phyloP scores from a whole-genome alignment of 2,888 invertebrate species.

The Blastobasis adustella region DNA sequence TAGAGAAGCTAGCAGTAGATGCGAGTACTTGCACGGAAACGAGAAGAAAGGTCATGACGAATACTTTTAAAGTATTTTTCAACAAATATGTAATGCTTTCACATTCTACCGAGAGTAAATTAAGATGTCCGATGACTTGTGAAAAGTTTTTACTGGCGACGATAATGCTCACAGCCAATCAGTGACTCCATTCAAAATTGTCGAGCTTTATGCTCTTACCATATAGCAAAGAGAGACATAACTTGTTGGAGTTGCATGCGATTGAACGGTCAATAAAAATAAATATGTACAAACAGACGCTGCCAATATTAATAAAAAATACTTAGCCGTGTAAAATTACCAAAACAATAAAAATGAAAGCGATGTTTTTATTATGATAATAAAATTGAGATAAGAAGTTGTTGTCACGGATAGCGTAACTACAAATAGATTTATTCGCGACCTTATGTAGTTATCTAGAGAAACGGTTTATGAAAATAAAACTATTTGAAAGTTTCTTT shows the following conservation, averaged over 20 bases:
- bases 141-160: conserved; percentile 1
- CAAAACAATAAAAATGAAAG: too few species aligned
- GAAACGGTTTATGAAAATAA: not conserved
- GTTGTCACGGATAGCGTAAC: too few species aligned
- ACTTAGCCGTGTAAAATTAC: not conserved
- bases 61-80: too few species aligned
- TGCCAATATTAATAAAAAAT: conserved; percentile 19
- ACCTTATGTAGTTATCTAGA: too few species aligned
- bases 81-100: too few species aligned
- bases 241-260: conserved; percentile 14
- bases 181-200: conserved; percentile 6
- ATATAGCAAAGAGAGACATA: not conserved
- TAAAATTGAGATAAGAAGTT: too few species aligned
- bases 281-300: conserved; percentile 4
- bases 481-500: not conserved
- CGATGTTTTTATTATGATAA: too few species aligned
- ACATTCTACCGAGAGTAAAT: too few species aligned
- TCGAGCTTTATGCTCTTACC: not conserved
- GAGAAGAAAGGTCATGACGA: too few species aligned
- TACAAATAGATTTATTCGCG: too few species aligned
- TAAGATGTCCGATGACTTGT: conserved; percentile 5
- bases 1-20: too few species aligned
- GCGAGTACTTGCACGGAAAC: too few species aligned
- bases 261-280: conserved; percentile 14
- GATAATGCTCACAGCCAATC: conserved; percentile 7